Evolutionary conservation across 2,797 vertebrate species (phyloP), one percentile per base, ranked within the genome.

Genomic region (Melopsittacus undulatus): DNA sequence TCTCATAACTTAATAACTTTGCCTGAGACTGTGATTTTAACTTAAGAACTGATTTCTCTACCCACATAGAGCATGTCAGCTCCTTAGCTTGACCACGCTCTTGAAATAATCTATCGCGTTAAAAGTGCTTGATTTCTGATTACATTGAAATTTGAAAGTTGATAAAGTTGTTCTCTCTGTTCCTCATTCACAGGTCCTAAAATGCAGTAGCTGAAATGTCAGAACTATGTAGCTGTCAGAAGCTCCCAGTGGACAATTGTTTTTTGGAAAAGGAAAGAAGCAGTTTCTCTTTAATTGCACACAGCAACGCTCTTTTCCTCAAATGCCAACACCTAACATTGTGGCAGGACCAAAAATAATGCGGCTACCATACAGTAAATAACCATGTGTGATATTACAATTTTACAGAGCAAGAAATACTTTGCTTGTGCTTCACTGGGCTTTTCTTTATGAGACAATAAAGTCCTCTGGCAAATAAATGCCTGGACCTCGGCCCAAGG

Each of bases 391-490:
- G 87, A 94, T 94, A 88, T 66, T 83, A 59, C 34, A 79, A 63
- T 89, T 94, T 94, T 88, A 83, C 48, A 94, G 87, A 95, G 74
- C 92, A 94, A 97, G 91, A 97, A 97, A 94, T 96, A 92, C 79
- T 97, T 94, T 94, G 52, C 75, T 93, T 93, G 49, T 95, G 77
- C 91, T 95, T 96, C 89, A 79, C 86, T 96, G 97, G 88, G 85
- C 42, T 95, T 96, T 97, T 97, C 90, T 97, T 98, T 98, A 98
- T 96, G 96, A 97, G 88, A 93, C 89, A 95, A 82, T 97, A 97
- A 98, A 98, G 83, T 95, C 90, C 79, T 97, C 87, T 73, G 93
- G 86, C 83, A 96, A 95, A 96, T 97, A 97, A 97, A 97, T 98
- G 97, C 95, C 96, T 96, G 86, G 14, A 56, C 79, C 83, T 94